These are phyloP conservation scores for Drosophila suzukii DNA, from an alignment of 1,140 invertebrate species.

Conservation along the genomic window DNA sequence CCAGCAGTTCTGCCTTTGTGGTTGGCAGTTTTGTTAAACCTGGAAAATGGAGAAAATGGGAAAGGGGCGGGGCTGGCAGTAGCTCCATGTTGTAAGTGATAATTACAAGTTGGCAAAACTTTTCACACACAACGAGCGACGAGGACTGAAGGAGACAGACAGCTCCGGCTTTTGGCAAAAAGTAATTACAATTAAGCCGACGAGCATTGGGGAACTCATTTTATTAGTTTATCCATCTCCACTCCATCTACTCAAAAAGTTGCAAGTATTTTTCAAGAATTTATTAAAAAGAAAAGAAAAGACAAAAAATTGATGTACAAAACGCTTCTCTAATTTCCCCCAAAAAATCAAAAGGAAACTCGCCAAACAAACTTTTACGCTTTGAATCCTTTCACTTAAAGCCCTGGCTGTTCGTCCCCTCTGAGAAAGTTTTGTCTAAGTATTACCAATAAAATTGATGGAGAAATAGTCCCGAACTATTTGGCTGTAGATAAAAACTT, in stretches of 20 bases:
- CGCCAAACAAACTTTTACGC: conserved; percentile 59
- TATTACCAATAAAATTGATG: conserved; percentile 83
- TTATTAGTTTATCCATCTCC: conserved; percentile 61
- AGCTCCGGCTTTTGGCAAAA: conserved; percentile 35
- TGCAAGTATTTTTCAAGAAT: conserved; percentile 52
- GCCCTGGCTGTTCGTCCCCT: conserved; percentile 12
- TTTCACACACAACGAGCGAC: conserved; percentile 50
- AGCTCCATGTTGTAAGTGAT: conserved; percentile 68
- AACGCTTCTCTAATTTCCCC: conserved; percentile 52
- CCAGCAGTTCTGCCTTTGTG: conserved; percentile 25
- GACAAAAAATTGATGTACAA: conserved; percentile 49
- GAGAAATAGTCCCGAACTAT: conserved; percentile 80
- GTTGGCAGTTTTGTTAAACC: conserved; percentile 47
- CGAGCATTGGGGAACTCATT: conserved; percentile 63
- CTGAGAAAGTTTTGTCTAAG: conserved; percentile 76
- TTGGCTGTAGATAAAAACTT: conserved; percentile 79
- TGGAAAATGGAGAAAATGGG: conserved; percentile 25
- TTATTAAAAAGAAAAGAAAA: conserved; percentile 56
- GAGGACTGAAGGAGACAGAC: conserved; percentile 57
- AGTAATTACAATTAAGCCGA: conserved; percentile 78
- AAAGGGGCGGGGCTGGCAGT: conserved; percentile 2
- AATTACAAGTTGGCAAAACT: conserved; percentile 80
- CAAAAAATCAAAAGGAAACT: conserved; percentile 10
- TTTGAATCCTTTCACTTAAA: conserved; percentile 80
- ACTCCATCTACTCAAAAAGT: conserved; percentile 25